Base-by-base conservation (phyloP, 2,888 invertebrate genomes). In the Schizotus pectinicornis region DNA sequence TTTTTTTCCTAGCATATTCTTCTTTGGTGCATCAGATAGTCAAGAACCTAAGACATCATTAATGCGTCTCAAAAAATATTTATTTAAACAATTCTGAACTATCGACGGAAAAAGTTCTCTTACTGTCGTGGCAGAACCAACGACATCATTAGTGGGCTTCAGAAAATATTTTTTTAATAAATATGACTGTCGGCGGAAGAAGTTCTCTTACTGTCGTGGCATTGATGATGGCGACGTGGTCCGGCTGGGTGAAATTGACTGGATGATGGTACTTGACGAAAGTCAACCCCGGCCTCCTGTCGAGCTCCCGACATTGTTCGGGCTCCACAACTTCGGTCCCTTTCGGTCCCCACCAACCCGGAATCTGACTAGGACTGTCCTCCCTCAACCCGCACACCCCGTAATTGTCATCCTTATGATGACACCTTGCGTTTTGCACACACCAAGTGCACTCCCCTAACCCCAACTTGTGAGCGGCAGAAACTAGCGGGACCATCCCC, bases 381-480 rank as follows among this genome's bases (percentile, higher is more conserved):
- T 93, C 92, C 58, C 85, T 79, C 36, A 84, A 74, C 0, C 93
- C 93, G 68, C 94, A 94, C 6, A 92, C 90, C 0, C 93, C 93
- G 67, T 89, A 90, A 75, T 88, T 90, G 76, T 91, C 88, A 72
- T 92, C 90, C 71, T 90, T 89, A 69, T 92, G 91, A 77, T 95
- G 94, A 74, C 96, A 96, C 37, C 91, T 84, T 0, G 93, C 93
- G 74, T 94, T 94, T 75, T 95, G 94, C 1, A 96, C 95, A 76
- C 95, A 96, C 95, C 96, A 96, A 37, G 89, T 90, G 74, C 94
- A 94, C 67, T 92, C 90, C 49, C 89, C 89, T 2, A 92, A 80
- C 13, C 91, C 89, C 50, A 92, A 78, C 73, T 92, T 91, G 65
- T 88, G 88, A 48, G 92, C 90, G 42, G 92, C 90, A 0, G 88